phyloP scores from a whole-genome alignment of 2,113 vertebrate species.

The Phoxinus phoxinus region DNA sequence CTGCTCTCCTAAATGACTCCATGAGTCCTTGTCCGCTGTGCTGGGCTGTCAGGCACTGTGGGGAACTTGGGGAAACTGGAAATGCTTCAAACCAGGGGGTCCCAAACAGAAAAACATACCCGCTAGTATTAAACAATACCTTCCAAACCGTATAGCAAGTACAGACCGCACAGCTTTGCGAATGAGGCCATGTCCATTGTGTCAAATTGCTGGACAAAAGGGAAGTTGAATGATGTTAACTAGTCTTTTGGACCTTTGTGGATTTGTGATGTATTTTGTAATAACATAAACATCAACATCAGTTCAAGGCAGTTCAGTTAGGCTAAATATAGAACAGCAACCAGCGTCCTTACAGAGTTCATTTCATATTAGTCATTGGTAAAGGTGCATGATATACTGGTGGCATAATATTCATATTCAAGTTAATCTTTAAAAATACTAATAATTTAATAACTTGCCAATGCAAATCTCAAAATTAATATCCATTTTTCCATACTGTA shows the following conservation, averaged over 20 bases:
- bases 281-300: not conserved
- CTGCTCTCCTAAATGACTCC: slow-evolving; percentile 42
- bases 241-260: not conserved
- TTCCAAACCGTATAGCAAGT: slow-evolving; percentile 32
- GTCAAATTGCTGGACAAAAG: slow-evolving; percentile 26
- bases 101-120: slow-evolving; percentile 57
- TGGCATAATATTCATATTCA: not conserved
- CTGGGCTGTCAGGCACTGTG: slow-evolving; percentile 39
- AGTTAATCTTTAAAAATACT: not conserved
- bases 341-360: not conserved
- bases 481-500: not conserved
- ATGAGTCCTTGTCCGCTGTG: slow-evolving; percentile 35
- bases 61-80: slow-evolving; percentile 49
- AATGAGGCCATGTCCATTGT: slow-evolving; percentile 6
- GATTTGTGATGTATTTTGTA: slow-evolving; percentile 1
- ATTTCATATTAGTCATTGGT: not conserved
- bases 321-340: not conserved
- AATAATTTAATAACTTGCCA: not conserved
- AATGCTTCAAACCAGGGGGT: slow-evolving; percentile 55
- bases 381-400: not conserved
- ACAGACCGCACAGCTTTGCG: slow-evolving; percentile 14
- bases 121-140: slow-evolving; percentile 52
- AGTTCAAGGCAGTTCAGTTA: not conserved
- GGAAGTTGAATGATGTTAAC: slow-evolving; percentile 38
- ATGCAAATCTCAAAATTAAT: not conserved